Conservation (phyloP, 2,113 vertebrate genomes). For the Peromyscus polionotus region DNA sequence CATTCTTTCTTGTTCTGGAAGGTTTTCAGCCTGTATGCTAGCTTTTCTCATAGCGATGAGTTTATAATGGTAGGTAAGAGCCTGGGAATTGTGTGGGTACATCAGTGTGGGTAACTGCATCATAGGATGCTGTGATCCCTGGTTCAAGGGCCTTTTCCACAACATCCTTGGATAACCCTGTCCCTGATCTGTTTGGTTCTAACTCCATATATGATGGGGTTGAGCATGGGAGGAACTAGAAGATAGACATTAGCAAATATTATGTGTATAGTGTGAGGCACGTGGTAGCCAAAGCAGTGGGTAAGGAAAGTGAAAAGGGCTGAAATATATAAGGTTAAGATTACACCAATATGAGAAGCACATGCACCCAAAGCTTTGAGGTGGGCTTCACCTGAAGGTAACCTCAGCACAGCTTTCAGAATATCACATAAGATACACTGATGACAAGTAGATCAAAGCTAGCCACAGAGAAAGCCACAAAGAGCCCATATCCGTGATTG, state of each 20-base stretch:
- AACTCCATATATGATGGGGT: conserved; percentile 77
- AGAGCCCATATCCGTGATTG: no score
- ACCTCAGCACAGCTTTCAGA: no score
- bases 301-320: conserved; percentile 55
- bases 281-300: conserved; percentile 59
- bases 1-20: not conserved
- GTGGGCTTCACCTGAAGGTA: no score
- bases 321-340: not conserved
- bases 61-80: not conserved
- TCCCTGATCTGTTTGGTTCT: conserved; percentile 76
- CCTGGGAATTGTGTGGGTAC: not conserved
- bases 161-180: conserved; percentile 17
- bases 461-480: no score
- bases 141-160: not conserved
- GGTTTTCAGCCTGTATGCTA: not conserved
- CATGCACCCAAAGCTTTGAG: no score
- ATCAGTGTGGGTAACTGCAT: not conserved
- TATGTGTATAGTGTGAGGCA: conserved; percentile 44
- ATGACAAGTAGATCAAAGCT: no score
- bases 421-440: no score
- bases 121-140: not conserved
- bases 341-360: no score
- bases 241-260: conserved; percentile 76
- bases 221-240: conserved; percentile 74
- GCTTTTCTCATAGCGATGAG: not conserved